phyloP scores from a whole-genome alignment of 1,140 invertebrate genomes.

The Plodia interpunctella region DNA sequence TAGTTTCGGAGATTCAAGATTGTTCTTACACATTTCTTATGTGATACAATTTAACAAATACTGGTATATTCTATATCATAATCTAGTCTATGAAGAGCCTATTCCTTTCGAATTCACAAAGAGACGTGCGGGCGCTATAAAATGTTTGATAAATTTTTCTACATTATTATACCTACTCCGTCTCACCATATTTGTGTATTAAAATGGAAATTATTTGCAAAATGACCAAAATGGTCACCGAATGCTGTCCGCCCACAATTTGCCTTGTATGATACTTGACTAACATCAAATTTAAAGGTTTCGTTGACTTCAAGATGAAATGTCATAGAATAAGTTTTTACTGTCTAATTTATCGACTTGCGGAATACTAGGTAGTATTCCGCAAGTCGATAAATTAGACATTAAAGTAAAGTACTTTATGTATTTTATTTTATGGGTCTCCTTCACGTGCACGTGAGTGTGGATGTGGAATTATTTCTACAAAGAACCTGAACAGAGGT shows the following conservation, averaged over 20 bases:
- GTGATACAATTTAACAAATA: too few relatives aligned
- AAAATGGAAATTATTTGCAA: constrained; percentile 26
- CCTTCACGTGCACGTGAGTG: too few relatives aligned
- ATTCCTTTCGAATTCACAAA: too few relatives aligned
- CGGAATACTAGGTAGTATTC: neutral
- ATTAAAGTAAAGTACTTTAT: too few relatives aligned
- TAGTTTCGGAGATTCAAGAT: too few relatives aligned
- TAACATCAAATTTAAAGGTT: neutral
- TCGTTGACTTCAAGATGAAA: neutral
- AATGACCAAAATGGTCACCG: constrained; percentile 29
- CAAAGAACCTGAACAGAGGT: neutral
- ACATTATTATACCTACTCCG: neutral
- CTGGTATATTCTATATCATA: too few relatives aligned
- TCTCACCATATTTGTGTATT: constrained; percentile 35
- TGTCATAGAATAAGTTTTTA: neutral
- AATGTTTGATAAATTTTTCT: neutral
- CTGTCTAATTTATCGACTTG: neutral
- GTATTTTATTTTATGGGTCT: too few relatives aligned
- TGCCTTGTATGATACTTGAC: constrained; percentile 16
- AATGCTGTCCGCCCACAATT: constrained; percentile 58
- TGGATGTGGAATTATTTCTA: too few relatives aligned
- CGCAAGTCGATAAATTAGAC: neutral
- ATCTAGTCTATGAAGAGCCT: too few relatives aligned
- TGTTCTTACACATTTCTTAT: too few relatives aligned
- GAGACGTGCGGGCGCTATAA: too few relatives aligned